Conservation (phyloP, 2,888 invertebrate genomes). For the Crioceris asparagi region DNA sequence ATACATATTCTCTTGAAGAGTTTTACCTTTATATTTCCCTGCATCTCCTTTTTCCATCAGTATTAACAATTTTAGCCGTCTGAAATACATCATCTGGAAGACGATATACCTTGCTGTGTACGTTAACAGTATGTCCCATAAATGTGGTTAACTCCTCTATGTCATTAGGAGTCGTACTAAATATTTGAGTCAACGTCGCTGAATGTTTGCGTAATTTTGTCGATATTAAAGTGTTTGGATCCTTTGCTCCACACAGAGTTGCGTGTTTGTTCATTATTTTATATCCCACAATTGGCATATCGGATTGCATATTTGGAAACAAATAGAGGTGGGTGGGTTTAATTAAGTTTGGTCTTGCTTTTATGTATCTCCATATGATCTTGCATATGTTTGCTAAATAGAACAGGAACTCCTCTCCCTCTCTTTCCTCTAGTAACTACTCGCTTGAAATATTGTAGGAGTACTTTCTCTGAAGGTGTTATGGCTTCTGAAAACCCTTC, state of each 20-base stretch:
- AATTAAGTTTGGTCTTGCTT: constrained; percentile 7
- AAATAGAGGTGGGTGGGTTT: constrained; percentile 10
- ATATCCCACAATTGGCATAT: constrained; percentile 16
- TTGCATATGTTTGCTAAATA: constrained; percentile 20
- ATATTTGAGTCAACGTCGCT: constrained; percentile 19
- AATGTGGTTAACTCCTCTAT: constrained; percentile 20
- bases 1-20: constrained; percentile 16
- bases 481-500: constrained; percentile 13
- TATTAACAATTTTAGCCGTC: constrained; percentile 17
- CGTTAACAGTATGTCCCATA: constrained; percentile 19
- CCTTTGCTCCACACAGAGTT: constrained; percentile 16
- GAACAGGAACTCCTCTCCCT: constrained; percentile 11
- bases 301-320: constrained; percentile 11
- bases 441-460: constrained; percentile 14
- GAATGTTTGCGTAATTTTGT: constrained; percentile 20
- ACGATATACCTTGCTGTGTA: constrained; percentile 16
- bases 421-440: constrained; percentile 11
- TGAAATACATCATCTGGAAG: constrained; percentile 12
- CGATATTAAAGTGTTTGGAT: constrained; percentile 16
- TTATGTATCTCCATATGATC: constrained; percentile 13
- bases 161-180: constrained; percentile 17
- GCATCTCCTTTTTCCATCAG: constrained; percentile 18
- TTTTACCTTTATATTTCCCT: constrained; percentile 15
- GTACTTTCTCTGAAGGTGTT: constrained; percentile 5
- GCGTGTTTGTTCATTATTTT: constrained; percentile 20